These are phyloP conservation scores for Trichogramma dendrolimi DNA, from an alignment of 2,888 invertebrate genomes.

Conservation along the genomic window DNA sequence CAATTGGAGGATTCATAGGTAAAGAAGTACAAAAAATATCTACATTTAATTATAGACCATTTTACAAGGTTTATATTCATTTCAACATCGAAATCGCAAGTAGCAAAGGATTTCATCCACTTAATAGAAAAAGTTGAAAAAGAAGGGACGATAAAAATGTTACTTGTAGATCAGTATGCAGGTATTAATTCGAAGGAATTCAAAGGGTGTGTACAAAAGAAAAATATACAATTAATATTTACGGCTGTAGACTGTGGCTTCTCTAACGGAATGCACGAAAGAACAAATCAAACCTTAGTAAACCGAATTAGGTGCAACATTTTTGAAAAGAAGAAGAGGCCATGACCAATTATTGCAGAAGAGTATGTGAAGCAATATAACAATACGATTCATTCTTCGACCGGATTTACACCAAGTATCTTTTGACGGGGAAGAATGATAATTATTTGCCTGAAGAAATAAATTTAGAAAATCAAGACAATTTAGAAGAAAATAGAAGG, in stretches of 20 bases:
- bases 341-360: too few relatives aligned
- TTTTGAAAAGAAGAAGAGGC: too few relatives aligned
- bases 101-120: slow-evolving; percentile 35
- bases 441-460: too few relatives aligned
- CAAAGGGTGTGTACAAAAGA: slow-evolving; percentile 23
- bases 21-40: slow-evolving; percentile 35
- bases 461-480: too few relatives aligned
- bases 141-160: slow-evolving; percentile 19
- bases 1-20: slow-evolving; percentile 38
- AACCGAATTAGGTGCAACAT: too few relatives aligned
- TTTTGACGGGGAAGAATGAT: too few relatives aligned
- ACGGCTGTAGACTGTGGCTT: slow-evolving; percentile 17
- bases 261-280: too few relatives aligned
- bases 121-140: slow-evolving; percentile 22
- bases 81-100: slow-evolving; percentile 33
- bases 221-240: slow-evolving; percentile 34
- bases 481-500: too few relatives aligned
- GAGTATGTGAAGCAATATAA: too few relatives aligned
- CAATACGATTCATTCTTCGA: too few relatives aligned
- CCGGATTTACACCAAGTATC: too few relatives aligned
- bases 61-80: slow-evolving; percentile 36
- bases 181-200: slow-evolving; percentile 31
- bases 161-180: slow-evolving; percentile 35
- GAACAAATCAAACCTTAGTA: too few relatives aligned
- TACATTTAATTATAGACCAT: slow-evolving; percentile 35